Evolutionary conservation across 2,113 vertebrate genomes (phyloP), one percentile per base, ranked within the genome.

Genomic region (Sphaerodactylus townsendi): DNA sequence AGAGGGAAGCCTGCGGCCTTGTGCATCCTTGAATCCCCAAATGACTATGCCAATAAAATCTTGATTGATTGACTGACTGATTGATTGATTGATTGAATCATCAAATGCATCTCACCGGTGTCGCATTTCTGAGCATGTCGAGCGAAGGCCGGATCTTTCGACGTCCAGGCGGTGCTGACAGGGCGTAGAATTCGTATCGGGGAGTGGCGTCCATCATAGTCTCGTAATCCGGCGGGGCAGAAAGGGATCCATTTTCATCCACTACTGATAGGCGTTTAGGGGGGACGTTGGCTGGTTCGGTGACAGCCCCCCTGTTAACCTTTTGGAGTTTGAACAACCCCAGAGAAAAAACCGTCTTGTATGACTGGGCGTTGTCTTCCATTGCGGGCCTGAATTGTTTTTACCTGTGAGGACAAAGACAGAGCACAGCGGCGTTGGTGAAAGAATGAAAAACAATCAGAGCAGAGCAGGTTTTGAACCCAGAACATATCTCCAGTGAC

Each of bases 151-250:
- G 89, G 37, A 87, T 93, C 25, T 83, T 80, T 0, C 66, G 15
- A 9, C 74, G 80, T 14, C 88, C 88, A 0, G 92, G 90, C 23
- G 90, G 81, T 0, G 91, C 78, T 1, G 91, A 86, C 6, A 91
- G 94, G 81, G 76, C 85, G 2, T 95, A 97, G 70, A 95, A 91
- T 44, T 96, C 92, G 19, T 94, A 84, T 46, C 90, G 88, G 3
- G 94, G 94, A 44, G 88, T 84, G 56, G 87, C 85, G 39, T 96
- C 95, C 8, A 86, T 59, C 92, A 84, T 72, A 23, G 92, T 93
- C 88, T 96, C 96, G 39, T 95, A 95, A 87, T 88, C 11, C 85
- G 87, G 71, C 25, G 79, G 17, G 7, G 37, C 41, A 1, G 56
- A 64, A 21, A 53, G 84, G 30, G 72, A 68, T 11, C 48, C 23